Base-by-base conservation (phyloP, 2,797 vertebrate species). In the Sebastes reedi region DNA sequence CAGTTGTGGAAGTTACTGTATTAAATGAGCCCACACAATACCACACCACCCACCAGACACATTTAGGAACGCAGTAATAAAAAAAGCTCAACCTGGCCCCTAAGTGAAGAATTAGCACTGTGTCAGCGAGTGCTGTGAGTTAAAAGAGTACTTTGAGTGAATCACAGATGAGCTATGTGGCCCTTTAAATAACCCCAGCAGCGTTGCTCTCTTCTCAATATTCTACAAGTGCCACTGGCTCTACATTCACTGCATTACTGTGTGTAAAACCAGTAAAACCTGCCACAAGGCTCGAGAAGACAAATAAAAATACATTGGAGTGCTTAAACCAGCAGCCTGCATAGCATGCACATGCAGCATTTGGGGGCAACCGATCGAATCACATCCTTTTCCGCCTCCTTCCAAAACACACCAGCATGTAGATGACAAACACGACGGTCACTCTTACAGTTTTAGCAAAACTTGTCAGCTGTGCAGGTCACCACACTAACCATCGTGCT, bases 11-110 rank as follows among this genome's bases (percentile, higher is more conserved):
- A 62, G 60, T 54, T 75, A 66, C 61, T 75, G 79, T 79, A 80
- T 69, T 60, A 79, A 84, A 83, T 30, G 66, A 84, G 69, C 30
- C 32, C 9, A 46, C 72, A 81, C 59, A 50, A 67, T 62, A 55
- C 30, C 16, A 55, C 22, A 20, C 60, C 76, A 54, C 71, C 81
- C 72, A 80, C 22, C 74, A 42, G 56, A 70, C 34, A 30, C 25
- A 22, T 22, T 30, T 7, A 54, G 34, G 42, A n/a, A 9, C 36
- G 42, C 64, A 58, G 61, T 18, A 36, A 79, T 80, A 3, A 52
- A 79, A 79, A 80, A 80, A 39, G 52, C 69, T 32, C 75, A 88
- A 69, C 60, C 12, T 27, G 61, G 42, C 18, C 61, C 10, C 34
- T 58, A n/a, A 64, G 76, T 76, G 36, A 64, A 73, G 61, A 36